Evolutionary conservation across 2,797 vertebrate genomes (phyloP).

Genomic region (Sciurus carolinensis): DNA sequence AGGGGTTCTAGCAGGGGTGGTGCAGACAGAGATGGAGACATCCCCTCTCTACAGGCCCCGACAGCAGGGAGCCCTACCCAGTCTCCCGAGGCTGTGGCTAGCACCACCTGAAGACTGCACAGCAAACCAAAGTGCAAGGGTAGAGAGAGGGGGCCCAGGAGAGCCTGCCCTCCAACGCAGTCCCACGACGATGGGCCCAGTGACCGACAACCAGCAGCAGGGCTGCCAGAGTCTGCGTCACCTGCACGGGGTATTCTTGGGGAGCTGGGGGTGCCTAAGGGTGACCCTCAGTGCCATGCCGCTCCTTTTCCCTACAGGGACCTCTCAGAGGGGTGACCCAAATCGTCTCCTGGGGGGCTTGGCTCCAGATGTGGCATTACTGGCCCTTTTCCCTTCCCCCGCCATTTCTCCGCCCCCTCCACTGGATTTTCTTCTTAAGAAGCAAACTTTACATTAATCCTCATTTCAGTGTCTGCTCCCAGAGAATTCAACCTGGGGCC

Average conservation of each 20-base stretch:
- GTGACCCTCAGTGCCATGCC: not conserved
- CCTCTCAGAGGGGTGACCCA: not conserved
- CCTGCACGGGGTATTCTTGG: accelerated
- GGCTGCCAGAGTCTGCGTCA: not conserved
- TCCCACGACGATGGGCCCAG: not conserved
- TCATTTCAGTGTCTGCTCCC: not conserved
- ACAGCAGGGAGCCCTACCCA: not conserved
- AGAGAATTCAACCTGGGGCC: not conserved
- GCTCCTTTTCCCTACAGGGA: not conserved
- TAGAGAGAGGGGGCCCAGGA: not conserved
- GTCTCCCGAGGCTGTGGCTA: not conserved
- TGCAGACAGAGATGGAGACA: not conserved
- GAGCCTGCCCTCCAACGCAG: not conserved
- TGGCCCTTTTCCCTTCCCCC: not conserved
- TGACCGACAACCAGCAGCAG: not conserved
- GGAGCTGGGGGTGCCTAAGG: too few relatives aligned
- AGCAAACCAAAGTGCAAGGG: accelerated
- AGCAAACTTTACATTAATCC: not conserved
- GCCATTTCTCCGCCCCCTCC: not conserved
- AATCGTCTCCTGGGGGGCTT: accelerated
- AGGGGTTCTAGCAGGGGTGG: too few relatives aligned
- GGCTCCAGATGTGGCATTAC: not conserved
- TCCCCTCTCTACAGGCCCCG: not conserved
- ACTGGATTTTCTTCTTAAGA: not conserved
- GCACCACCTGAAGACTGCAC: not conserved